Base-by-base conservation (phyloP, 2,113 vertebrate genomes). In the Gavialis gangeticus region DNA sequence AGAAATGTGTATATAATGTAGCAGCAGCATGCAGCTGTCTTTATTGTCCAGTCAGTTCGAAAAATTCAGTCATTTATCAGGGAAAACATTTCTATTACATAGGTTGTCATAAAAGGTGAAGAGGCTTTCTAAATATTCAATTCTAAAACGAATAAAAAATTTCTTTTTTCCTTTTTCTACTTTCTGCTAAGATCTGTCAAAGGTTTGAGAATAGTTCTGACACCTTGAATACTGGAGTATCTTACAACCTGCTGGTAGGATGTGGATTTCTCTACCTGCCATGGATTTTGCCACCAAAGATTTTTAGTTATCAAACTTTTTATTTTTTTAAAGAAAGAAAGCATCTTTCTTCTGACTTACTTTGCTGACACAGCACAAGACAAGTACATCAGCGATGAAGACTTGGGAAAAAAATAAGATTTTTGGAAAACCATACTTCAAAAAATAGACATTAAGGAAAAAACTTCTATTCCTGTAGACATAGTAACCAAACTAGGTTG, bases 121-220 rank as follows among this genome's bases (percentile, higher is more conserved):
- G 27, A 85, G 18, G 46, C 12, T 92, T 91, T 90, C 17, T 71
- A 67, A 87, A 69, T 79, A 28, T 69, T 67, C 27, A 63, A 46
- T 75, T 91, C 85, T 82, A 54, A 90, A 55, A 63, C 82, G 4
- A 88, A 83, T 34, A 71, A 46, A 81, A 88, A 67, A 84, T 78
- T 46, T 27, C 64, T 79, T 78, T 46, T 28, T 14, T 21, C 24
- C 34, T 69, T 91, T 75, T 25, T 34, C 15, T 88, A 37, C 79
- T 91, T 85, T 63, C 11, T 85, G 60, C 34, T 88, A 82, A 79
- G 25, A 17, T 88, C 13, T 79, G 16, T 82, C 56, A 85, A 60
- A 91, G 94, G 57, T 66, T 91, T 91, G 80, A 84, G 37, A 95
- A 60, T 85, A 87, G 57, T 80, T 95, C 88, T 94, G 81, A 93